Evolutionary conservation across 1,140 invertebrate genomes (phyloP).

Genomic region (Philaenus spumarius): DNA sequence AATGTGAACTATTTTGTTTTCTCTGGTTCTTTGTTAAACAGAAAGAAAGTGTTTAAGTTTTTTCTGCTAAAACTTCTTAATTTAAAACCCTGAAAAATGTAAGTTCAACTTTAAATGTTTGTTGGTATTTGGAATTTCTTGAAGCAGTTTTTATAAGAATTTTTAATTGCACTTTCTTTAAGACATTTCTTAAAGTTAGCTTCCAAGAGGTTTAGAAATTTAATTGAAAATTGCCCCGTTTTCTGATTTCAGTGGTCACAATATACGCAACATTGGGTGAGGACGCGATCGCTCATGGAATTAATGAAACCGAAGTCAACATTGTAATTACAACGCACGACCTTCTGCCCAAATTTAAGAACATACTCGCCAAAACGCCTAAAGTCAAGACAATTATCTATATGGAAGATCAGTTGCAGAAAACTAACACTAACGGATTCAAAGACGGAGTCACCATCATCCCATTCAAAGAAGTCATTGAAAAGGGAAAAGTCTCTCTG

Average conservation of each 20-base stretch:
- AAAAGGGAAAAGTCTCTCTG: slow-evolving; percentile 32
- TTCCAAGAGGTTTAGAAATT: too few relatives aligned
- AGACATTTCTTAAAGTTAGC: neutral
- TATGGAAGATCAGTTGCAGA: slow-evolving; percentile 79
- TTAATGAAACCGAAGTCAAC: slow-evolving; percentile 93
- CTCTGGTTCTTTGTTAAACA: too few relatives aligned
- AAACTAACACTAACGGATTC: slow-evolving; percentile 57
- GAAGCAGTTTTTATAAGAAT: too few relatives aligned
- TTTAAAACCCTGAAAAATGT: too few relatives aligned
- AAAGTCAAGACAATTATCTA: slow-evolving; percentile 73
- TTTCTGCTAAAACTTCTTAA: too few relatives aligned
- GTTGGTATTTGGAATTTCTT: too few relatives aligned
- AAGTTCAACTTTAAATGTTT: too few relatives aligned
- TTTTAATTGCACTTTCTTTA: neutral
- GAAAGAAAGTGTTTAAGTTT: too few relatives aligned
- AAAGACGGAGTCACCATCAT: slow-evolving; percentile 59
- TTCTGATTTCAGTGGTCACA: slow-evolving; percentile 69
- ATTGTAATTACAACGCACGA: slow-evolving; percentile 86
- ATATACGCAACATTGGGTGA: slow-evolving; percentile 96
- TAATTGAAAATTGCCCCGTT: too few relatives aligned
- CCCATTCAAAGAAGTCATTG: slow-evolving; percentile 52
- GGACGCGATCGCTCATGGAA: slow-evolving; percentile 90
- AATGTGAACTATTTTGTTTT: too few relatives aligned
- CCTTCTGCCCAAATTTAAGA: slow-evolving; percentile 81
- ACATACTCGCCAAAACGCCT: slow-evolving; percentile 59